Percentiles rank a stretch among this genome's conserved stretches.
Evolutionary conservation across 2,888 invertebrate species (phyloP).

Genomic region (Apamea sordens): DNA sequence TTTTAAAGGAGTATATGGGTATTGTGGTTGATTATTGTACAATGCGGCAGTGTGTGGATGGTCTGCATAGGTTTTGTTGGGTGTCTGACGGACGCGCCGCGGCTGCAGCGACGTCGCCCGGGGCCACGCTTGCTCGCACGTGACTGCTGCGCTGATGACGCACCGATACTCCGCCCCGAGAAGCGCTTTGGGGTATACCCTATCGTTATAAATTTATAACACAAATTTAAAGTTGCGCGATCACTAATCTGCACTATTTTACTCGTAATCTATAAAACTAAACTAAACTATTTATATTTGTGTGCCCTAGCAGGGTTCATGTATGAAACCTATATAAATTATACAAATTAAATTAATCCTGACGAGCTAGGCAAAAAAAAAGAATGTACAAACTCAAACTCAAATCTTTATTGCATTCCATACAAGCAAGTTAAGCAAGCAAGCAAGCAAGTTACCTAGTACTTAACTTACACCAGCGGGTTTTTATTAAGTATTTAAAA

Average conservation of each 20-base stretch:
- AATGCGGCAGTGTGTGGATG: neutral
- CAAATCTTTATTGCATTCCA: too few species aligned
- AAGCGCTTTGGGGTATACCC: slow-evolving; percentile 59
- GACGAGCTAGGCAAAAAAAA: neutral
- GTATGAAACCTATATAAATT: too few species aligned
- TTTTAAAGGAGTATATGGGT: neutral
- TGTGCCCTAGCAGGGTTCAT: too few species aligned
- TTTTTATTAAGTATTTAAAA: too few species aligned
- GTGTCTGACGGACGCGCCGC: neutral
- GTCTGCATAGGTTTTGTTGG: slow-evolving; percentile 13
- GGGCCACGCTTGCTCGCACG: slow-evolving; percentile 82
- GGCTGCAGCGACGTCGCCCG: slow-evolving; percentile 26
- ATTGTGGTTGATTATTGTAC: neutral
- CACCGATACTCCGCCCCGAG: slow-evolving; percentile 55
- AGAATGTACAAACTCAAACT: too few species aligned
- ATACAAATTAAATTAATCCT: too few species aligned
- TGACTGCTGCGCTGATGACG: slow-evolving; percentile 72
- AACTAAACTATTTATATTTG: too few species aligned
- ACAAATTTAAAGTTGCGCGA: slow-evolving; percentile 11
- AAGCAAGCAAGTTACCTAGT: neutral
- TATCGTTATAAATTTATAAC: slow-evolving; percentile 50
- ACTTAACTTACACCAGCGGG: too few species aligned
- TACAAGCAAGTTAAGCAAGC: too few species aligned
- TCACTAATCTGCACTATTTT: neutral
- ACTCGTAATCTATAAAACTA: too few species aligned